Evolutionary conservation across 2,888 invertebrate species (phyloP).

Genomic region (Pachymerium ferrugineum): DNA sequence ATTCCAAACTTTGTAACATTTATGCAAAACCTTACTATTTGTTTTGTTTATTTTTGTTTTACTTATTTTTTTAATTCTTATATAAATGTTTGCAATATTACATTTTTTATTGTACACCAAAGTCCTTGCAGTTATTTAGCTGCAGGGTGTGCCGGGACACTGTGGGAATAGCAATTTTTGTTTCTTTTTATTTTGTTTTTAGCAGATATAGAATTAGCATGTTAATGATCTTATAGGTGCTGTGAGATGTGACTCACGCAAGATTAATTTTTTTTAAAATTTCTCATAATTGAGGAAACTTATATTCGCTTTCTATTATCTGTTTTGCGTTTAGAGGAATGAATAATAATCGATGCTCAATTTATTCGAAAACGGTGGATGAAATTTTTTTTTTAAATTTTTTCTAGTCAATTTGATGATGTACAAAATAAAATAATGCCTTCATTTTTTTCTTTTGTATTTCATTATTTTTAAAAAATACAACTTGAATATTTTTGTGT

Average conservation of each 20-base stretch:
- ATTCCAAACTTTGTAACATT: no score
- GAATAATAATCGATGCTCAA: constrained; percentile 18
- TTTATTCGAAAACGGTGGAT: neutral
- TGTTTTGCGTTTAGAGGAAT: neutral
- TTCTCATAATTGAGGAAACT: neutral
- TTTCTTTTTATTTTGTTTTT: neutral
- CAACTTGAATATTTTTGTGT: neutral
- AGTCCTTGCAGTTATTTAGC: constrained; percentile 18
- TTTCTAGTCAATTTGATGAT: constrained; percentile 18
- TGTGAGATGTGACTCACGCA: constrained; percentile 1
- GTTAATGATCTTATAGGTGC: constrained; percentile 8
- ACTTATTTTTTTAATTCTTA: neutral
- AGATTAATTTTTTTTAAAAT: neutral
- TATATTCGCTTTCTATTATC: neutral
- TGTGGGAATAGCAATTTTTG: neutral
- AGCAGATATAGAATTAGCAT: constrained; percentile 12
- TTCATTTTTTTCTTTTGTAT: neutral
- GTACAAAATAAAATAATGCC: constrained; percentile 20
- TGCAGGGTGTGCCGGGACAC: constrained; percentile 7
- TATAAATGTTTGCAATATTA: constrained; percentile 9
- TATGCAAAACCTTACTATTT: neutral
- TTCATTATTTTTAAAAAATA: neutral
- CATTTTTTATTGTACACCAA: constrained; percentile 15
- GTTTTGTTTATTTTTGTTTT: neutral
- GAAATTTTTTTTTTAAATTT: neutral